phyloP scores from a whole-genome alignment of 2,113 vertebrate genomes.

The Corynorhinus townsendii region DNA sequence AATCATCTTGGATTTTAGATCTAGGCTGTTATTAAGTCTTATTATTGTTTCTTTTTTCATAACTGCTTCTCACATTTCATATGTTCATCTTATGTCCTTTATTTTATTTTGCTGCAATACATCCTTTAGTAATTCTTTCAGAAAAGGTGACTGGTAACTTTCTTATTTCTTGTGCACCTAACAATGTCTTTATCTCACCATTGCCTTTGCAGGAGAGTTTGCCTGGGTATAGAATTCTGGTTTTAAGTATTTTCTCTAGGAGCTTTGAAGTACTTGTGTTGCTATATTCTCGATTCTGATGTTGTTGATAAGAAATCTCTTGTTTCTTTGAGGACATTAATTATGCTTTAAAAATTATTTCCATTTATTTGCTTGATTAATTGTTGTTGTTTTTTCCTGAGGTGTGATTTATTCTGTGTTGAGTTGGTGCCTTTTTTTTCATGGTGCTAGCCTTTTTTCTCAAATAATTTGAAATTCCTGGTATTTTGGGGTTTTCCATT shows the following conservation, averaged over 20 bases:
- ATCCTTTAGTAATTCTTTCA: slow-evolving; percentile 4
- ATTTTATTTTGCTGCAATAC: not conserved
- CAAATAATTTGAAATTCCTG: not conserved
- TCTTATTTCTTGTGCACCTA: not conserved
- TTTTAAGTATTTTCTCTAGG: not conserved
- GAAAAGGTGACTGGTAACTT: not conserved
- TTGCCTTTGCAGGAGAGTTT: not conserved
- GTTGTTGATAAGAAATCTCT: not conserved
- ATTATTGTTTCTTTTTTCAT: not conserved
- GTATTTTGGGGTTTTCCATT: not conserved
- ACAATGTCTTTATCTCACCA: not conserved
- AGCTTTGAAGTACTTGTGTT: not conserved
- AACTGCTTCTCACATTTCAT: not conserved
- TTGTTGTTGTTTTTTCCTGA: not conserved
- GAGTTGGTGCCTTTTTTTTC: not conserved
- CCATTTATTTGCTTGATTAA: not conserved
- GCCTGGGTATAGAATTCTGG: not conserved
- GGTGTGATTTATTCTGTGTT: not conserved
- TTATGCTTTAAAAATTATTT: not conserved
- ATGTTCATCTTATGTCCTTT: not conserved
- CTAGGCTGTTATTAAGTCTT: not conserved
- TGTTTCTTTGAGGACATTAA: not conserved
- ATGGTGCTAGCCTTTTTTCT: not conserved
- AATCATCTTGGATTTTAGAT: not conserved
- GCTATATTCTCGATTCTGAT: not conserved